phyloP scores from a whole-genome alignment of 2,888 invertebrate genomes.

The Cyclophora punctaria region DNA sequence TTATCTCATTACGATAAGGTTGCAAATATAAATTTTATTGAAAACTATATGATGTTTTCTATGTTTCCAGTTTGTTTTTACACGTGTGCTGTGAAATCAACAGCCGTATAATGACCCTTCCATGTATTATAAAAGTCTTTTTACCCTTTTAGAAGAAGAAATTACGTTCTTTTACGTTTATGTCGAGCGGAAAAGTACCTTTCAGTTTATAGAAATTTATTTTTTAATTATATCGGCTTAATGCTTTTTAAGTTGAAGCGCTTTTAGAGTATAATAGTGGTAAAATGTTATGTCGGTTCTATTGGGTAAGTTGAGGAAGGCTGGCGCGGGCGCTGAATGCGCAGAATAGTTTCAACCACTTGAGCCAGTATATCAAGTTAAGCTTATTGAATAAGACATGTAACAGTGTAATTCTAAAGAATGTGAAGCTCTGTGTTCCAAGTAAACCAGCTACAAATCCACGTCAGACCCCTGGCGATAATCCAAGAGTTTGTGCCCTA shows the following conservation, averaged over 20 bases:
- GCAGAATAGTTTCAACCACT: too few species aligned
- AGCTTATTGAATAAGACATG: too few species aligned
- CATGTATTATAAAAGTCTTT: slow-evolving; percentile 59
- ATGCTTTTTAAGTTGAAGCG: background rate
- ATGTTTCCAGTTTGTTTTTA: slow-evolving; percentile 46
- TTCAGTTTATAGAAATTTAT: slow-evolving; percentile 38
- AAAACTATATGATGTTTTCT: slow-evolving; percentile 1
- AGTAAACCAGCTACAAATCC: slow-evolving; percentile 41
- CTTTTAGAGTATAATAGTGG: too few species aligned
- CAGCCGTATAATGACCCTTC: slow-evolving; percentile 60
- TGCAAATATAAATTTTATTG: slow-evolving; percentile 1
- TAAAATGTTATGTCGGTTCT: too few species aligned
- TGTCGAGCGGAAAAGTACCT: slow-evolving; percentile 53
- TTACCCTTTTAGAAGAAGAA: slow-evolving; percentile 50
- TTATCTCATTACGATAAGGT: slow-evolving; percentile 6
- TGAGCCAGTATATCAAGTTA: too few species aligned
- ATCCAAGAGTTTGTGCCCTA: slow-evolving; percentile 52
- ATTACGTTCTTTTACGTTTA: slow-evolving; percentile 55
- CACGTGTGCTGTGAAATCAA: slow-evolving; percentile 60
- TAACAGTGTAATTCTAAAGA: too few species aligned
- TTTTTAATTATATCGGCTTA: slow-evolving; percentile 20
- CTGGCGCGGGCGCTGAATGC: too few species aligned
- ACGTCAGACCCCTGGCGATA: slow-evolving; percentile 53
- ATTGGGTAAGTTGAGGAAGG: too few species aligned
- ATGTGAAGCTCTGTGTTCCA: too few species aligned